phyloP scores from a whole-genome alignment of 2,113 vertebrate genomes.

The Ploceus nigricollis region DNA sequence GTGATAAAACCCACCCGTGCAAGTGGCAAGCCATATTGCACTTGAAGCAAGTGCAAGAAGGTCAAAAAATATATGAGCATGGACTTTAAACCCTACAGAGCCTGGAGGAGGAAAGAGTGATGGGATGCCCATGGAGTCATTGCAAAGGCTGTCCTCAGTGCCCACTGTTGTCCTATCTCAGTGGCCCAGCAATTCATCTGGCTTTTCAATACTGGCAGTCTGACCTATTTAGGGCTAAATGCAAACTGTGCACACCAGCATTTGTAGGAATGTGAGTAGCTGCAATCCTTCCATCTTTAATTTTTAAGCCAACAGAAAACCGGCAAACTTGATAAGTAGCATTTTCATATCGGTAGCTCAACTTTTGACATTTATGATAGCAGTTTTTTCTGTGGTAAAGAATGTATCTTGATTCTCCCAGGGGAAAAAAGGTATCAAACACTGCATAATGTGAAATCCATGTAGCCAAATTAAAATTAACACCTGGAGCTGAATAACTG shows the following conservation, averaged over 20 bases:
- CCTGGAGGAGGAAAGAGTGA: neutral
- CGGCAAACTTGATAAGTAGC: neutral
- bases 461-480: slow-evolving; percentile 29
- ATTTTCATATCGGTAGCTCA: neutral
- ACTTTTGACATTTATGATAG: neutral
- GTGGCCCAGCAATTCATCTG: neutral
- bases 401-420: neutral
- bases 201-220: neutral
- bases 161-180: neutral
- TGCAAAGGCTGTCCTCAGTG: neutral
- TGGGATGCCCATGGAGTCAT: neutral
- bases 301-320: neutral
- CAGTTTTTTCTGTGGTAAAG: neutral
- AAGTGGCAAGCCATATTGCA: neutral
- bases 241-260: neutral
- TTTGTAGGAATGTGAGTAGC: neutral
- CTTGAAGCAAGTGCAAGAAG: neutral
- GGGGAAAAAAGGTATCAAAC: neutral
- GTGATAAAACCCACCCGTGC: neutral
- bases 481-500: neutral
- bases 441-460: neutral
- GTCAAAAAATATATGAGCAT: neutral
- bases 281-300: neutral
- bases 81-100: neutral
- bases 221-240: neutral